Percentiles rank a stretch among this genome's conserved stretches.
These are phyloP conservation scores for Larimichthys polyactis DNA, from an alignment of 2,113 vertebrate species.

Conservation along the genomic window DNA sequence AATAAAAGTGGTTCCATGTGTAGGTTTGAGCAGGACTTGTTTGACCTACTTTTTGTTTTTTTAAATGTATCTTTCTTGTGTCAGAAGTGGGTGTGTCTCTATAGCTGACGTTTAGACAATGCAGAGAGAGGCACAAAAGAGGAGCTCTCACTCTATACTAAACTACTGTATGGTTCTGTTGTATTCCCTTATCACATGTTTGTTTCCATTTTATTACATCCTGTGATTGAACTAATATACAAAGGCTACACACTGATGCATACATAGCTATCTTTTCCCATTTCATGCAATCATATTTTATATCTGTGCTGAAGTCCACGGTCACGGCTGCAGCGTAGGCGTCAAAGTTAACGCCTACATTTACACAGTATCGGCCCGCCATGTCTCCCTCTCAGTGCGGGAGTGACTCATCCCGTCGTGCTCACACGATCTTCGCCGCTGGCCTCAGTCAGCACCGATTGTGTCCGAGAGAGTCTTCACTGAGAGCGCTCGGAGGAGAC, in stretches of 20 bases:
- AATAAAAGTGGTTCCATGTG: not conserved
- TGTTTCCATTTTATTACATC: not conserved
- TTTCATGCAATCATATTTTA: not conserved
- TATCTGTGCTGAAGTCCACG: not conserved
- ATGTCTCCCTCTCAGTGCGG: not conserved
- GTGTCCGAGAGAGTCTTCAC: too few species aligned
- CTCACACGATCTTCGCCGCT: not conserved
- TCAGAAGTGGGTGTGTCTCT: not conserved
- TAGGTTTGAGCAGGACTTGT: not conserved
- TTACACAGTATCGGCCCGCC: not conserved
- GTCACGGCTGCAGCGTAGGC: not conserved
- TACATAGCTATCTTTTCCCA: not conserved
- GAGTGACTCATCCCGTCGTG: not conserved
- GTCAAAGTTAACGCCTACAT: not conserved
- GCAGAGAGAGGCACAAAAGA: not conserved
- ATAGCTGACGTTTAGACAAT: not conserved
- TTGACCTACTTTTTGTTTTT: not conserved
- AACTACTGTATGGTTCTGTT: not conserved
- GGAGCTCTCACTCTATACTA: constrained; percentile 36
- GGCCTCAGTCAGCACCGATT: not conserved
- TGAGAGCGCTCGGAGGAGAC: constrained; percentile 7
- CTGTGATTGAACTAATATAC: not conserved
- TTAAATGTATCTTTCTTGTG: not conserved
- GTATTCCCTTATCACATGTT: not conserved
- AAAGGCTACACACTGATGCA: not conserved